A percentile compares a stretch with the other conserved stretches of the same genome.
Evolutionary conservation across 64 coral and sea anemone genomes (phyloP).

Genomic region (Porites lutea): DNA sequence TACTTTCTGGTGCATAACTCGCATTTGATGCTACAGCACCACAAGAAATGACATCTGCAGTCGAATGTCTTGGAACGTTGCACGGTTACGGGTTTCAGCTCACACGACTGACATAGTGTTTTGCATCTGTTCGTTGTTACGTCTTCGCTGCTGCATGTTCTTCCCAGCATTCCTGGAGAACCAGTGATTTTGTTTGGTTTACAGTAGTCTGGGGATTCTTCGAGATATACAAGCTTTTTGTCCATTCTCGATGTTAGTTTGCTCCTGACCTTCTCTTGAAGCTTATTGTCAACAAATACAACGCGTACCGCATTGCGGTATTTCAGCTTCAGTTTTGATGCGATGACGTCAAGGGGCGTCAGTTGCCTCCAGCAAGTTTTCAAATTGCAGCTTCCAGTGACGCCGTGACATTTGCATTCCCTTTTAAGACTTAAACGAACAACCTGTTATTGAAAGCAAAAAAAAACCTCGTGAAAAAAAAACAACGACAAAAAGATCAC

Average conservation of each 20-base stretch:
- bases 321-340: conserved; percentile 66
- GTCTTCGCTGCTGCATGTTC: conserved; percentile 39
- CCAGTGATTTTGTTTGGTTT: neutral
- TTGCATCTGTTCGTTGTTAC: conserved; percentile 15
- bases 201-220: conserved; percentile 63
- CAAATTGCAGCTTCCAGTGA: conserved; percentile 36
- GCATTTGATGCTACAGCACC: conserved; percentile 58
- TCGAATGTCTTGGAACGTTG: neutral
- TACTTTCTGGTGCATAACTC: conserved; percentile 20
- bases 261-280: conserved; percentile 12
- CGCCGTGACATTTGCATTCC: conserved; percentile 73
- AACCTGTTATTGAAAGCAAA: conserved; percentile 27
- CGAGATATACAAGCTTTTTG: conserved; percentile 47
- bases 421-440: conserved; percentile 21
- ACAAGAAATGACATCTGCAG: conserved; percentile 49
- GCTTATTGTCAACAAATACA: conserved; percentile 34
- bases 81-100: neutral
- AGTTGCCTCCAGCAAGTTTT: conserved; percentile 61
- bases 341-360: conserved; percentile 42
- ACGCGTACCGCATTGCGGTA: conserved; percentile 52
- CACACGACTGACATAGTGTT: conserved; percentile 15
- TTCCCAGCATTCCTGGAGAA: conserved; percentile 52
- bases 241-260: conserved; percentile 15
- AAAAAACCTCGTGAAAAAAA: neutral
- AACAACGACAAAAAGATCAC: too few species aligned